Conservation (phyloP, 2,113 vertebrate species). For the Sinocyclocheilus anshuiensis region DNA sequence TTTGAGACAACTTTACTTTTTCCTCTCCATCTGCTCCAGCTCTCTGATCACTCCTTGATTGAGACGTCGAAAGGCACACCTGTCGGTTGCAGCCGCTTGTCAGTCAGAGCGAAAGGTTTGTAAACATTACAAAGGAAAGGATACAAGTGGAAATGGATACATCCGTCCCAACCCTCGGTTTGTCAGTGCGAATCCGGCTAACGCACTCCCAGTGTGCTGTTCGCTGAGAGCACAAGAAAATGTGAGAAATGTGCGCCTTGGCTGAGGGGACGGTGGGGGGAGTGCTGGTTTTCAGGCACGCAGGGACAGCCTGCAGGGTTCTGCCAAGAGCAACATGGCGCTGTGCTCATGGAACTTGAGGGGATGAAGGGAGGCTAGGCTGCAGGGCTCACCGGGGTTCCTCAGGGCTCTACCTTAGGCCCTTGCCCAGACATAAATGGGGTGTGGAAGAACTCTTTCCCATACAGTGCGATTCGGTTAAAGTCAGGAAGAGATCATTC, state of each 20-base stretch:
- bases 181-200: conserved; percentile 61
- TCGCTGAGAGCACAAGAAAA: conserved; percentile 75
- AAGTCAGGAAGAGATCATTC: conserved; percentile 23
- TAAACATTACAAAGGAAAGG: conserved; percentile 58
- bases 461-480: conserved; percentile 3
- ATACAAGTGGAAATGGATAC: conserved; percentile 49
- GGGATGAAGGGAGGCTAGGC: conserved; percentile 50
- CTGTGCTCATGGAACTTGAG: conserved; percentile 66
- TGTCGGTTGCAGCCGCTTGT: conserved; percentile 56
- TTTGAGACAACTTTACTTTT: conserved; percentile 55
- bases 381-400: conserved; percentile 61
- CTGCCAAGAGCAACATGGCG: conserved; percentile 80
- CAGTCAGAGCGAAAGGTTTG: conserved; percentile 60
- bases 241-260: conserved; percentile 79
- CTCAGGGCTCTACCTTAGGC: conserved; percentile 59
- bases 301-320: conserved; percentile 78
- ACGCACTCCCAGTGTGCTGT: conserved; percentile 68
- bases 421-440: conserved; percentile 57
- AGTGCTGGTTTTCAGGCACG: conserved; percentile 74
- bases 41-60: conserved; percentile 63
- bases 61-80: conserved; percentile 66
- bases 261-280: conserved; percentile 68
- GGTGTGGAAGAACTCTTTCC: conserved; percentile 49
- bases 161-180: conserved; percentile 59
- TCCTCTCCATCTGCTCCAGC: conserved; percentile 65